A percentile compares a stretch with the other conserved stretches of the same genome.
Evolutionary conservation across 2,888 invertebrate species (phyloP).

Genomic region (Drosophila nr. fundita): DNA sequence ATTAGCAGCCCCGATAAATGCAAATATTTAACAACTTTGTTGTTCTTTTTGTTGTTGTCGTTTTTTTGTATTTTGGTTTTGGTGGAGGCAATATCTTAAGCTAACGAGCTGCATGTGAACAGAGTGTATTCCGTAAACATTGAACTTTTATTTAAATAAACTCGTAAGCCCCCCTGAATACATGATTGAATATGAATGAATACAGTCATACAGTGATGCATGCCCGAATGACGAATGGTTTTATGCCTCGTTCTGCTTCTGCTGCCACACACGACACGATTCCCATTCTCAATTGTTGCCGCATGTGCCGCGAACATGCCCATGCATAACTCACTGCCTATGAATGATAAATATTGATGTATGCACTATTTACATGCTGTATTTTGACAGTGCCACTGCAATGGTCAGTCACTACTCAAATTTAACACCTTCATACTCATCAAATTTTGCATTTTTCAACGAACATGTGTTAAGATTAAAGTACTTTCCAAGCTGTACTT

Average conservation of each 20-base stretch:
- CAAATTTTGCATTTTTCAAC: not conserved
- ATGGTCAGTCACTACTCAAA: not conserved
- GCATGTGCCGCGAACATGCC: slow-evolving; percentile 61
- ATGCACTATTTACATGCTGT: slow-evolving; percentile 8
- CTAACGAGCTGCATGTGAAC: slow-evolving; percentile 53
- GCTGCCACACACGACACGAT: slow-evolving; percentile 75
- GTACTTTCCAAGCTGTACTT: not conserved
- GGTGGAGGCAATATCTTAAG: slow-evolving; percentile 57
- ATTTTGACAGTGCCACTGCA: not conserved
- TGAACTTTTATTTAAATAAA: slow-evolving; percentile 71
- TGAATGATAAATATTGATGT: slow-evolving; percentile 45
- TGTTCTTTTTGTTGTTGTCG: slow-evolving; percentile 16
- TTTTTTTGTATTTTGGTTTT: slow-evolving; percentile 5
- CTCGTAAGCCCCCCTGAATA: slow-evolving; percentile 57
- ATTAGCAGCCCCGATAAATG: slow-evolving; percentile 47
- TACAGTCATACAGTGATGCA: slow-evolving; percentile 48
- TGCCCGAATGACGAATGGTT: slow-evolving; percentile 66
- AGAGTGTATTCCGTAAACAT: slow-evolving; percentile 61
- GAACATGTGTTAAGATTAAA: not conserved
- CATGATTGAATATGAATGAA: slow-evolving; percentile 75
- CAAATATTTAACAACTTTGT: slow-evolving; percentile 68
- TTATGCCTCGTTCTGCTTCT: slow-evolving; percentile 42
- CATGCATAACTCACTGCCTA: slow-evolving; percentile 66
- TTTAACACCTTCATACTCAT: not conserved
- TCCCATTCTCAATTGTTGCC: slow-evolving; percentile 41